A percentile compares a stretch with the other conserved stretches of the same genome.
Evolutionary conservation across 2,888 invertebrate species (phyloP).

Genomic region (Thyatira batis): DNA sequence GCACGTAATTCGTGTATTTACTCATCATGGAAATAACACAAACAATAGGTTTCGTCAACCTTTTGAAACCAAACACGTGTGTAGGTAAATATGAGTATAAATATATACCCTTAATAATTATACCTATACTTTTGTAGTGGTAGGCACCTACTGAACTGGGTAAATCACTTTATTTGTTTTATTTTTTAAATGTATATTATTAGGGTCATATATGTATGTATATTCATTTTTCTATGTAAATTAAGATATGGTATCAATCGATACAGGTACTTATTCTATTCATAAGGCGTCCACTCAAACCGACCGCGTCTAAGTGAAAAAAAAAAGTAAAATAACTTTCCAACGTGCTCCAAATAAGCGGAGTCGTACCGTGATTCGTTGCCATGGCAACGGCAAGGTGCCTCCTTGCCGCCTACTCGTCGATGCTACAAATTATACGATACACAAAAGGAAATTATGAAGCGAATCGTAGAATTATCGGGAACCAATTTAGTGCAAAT

Average conservation of each 20-base stretch:
- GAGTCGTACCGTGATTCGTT: constrained; percentile 16
- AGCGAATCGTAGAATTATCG: background rate
- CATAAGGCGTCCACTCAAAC: background rate
- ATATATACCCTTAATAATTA: no score
- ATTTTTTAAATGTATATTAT: no score
- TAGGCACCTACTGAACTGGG: no score
- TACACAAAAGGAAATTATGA: constrained; percentile 1
- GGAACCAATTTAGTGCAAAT: background rate
- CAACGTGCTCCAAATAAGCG: constrained; percentile 21
- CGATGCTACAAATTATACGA: constrained; percentile 3
- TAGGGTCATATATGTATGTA: no score
- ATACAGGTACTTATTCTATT: background rate
- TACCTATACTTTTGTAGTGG: no score
- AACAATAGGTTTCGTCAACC: no score
- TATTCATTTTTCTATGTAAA: background rate
- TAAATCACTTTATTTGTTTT: no score
- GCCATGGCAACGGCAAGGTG: constrained; percentile 32
- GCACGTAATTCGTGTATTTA: no score
- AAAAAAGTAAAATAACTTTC: constrained; percentile 16
- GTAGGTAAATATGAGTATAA: no score
- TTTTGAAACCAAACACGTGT: no score
- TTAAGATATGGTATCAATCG: background rate
- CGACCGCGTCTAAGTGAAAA: constrained; percentile 3
- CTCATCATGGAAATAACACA: no score
- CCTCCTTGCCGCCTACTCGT: constrained; percentile 15